phyloP scores from a whole-genome alignment of 2,888 invertebrate genomes.

The Tridacna gigas region DNA sequence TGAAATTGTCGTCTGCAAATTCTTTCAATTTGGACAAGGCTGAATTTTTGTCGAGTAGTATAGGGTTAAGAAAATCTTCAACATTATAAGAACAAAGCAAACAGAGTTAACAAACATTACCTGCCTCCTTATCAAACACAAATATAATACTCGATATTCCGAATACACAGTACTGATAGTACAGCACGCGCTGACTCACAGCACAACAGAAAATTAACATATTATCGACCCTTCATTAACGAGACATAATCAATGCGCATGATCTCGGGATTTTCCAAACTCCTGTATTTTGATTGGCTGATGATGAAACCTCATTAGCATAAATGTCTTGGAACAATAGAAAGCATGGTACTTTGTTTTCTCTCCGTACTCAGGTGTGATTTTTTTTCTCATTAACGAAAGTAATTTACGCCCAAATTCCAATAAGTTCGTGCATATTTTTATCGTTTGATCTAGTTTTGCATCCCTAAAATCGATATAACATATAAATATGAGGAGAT shows the following conservation, averaged over 20 bases:
- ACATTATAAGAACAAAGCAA: background rate
- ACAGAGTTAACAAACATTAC: constrained; percentile 12
- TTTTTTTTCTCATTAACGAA: too few relatives aligned
- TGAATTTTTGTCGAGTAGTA: too few relatives aligned
- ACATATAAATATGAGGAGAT: too few relatives aligned
- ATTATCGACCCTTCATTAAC: constrained; percentile 22
- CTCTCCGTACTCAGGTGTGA: background rate
- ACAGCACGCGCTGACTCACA: constrained; percentile 14
- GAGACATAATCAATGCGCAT: constrained; percentile 25
- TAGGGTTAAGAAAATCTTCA: too few relatives aligned
- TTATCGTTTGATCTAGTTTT: too few relatives aligned
- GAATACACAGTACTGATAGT: constrained; percentile 4
- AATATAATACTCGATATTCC: background rate
- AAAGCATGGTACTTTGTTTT: background rate
- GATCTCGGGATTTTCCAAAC: constrained; percentile 14
- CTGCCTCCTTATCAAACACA: constrained; percentile 9
- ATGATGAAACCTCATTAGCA: background rate
- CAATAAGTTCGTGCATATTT: too few relatives aligned
- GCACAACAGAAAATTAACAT: constrained; percentile 20
- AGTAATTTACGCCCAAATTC: too few relatives aligned
- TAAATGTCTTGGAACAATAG: background rate
- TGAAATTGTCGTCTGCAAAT: too few relatives aligned
- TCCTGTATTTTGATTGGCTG: constrained; percentile 2
- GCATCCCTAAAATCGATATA: too few relatives aligned
- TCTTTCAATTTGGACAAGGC: too few relatives aligned